These are phyloP conservation scores for Schizaphis graminum DNA, from an alignment of 2,888 invertebrate genomes.

Conservation along the genomic window DNA sequence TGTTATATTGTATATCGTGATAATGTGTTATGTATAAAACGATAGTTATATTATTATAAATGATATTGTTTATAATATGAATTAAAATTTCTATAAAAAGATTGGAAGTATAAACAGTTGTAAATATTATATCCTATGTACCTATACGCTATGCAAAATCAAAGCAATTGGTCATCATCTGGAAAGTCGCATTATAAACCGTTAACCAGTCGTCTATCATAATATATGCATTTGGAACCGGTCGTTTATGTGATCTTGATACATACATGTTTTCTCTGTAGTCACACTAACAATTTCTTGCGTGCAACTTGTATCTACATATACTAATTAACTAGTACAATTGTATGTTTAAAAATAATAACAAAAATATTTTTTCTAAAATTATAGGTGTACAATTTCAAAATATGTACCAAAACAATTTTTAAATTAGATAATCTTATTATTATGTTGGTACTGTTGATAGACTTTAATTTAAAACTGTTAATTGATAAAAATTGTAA, in stretches of 20 bases:
- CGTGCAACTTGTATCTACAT: neutral
- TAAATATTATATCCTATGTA: neutral
- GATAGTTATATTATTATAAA: neutral
- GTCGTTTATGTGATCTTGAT: conserved; percentile 48
- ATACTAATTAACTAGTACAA: neutral
- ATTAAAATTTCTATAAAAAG: neutral
- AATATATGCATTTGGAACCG: conserved; percentile 48
- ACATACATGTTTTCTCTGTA: conserved; percentile 50
- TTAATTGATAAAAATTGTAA: neutral
- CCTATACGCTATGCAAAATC: conserved; percentile 34
- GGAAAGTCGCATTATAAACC: conserved; percentile 53
- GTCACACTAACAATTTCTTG: conserved; percentile 36
- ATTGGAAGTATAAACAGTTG: neutral
- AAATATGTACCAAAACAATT: neutral
- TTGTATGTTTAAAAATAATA: neutral
- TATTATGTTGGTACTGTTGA: neutral
- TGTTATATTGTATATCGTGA: neutral
- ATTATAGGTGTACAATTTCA: neutral
- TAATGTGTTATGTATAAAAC: neutral
- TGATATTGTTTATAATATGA: neutral
- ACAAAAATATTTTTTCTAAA: neutral
- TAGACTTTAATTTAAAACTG: neutral
- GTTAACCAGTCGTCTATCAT: conserved; percentile 52
- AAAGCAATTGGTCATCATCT: conserved; percentile 46
- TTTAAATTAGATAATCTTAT: neutral